Base-by-base conservation (phyloP, 2,888 invertebrate genomes). In the Petrophora chlorosata region DNA sequence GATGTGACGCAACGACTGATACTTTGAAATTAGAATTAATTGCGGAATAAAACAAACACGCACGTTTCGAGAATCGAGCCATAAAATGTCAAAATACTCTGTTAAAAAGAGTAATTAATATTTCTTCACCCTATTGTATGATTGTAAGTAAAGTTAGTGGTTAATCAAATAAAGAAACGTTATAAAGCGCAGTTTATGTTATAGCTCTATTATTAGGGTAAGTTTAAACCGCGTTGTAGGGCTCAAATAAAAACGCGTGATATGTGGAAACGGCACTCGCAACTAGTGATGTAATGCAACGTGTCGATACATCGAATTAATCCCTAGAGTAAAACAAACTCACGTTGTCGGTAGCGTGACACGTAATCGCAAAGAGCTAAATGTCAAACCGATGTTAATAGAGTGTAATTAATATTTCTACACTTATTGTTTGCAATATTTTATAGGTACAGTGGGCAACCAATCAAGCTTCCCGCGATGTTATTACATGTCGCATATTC, bases 371-470 rank as follows among this genome's bases (percentile, higher is more conserved):
- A 13, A 7, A 10, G 17, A 5, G 35, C 28, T 40, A 17, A 41
- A 41, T 41, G 47, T 47, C 46, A 46, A 40, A 34, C 22, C 8
- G 15, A 40, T 46, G 29, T 22, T 15, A n/a, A 39, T 34, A 8
- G 22, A 39, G n/a, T 29, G 29, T 23, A 23, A 34, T 34, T 39
- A 36, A 5, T 17, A 35, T 47, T 35, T 34, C 47, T 16, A 34
- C 34, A 35, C 15, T 26, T 16, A 32, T 38, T 39, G 35, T 44
- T 36, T 14, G 19, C 29, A 15, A 30, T 14, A 8, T 19, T 19
- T 3, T 23, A 40, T 19, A n/a, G n/a, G 8, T n/a, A 10, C 8
- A n/a, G 14, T 13, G 12, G 5, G 28, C 15, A 28, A 16, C 32
- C 10, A 23, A 29, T 29, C 28, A 10, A 1, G 25, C 25, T 26